Conservation (phyloP, 1,140 invertebrate genomes). For the Lasioglossum baleicum region DNA sequence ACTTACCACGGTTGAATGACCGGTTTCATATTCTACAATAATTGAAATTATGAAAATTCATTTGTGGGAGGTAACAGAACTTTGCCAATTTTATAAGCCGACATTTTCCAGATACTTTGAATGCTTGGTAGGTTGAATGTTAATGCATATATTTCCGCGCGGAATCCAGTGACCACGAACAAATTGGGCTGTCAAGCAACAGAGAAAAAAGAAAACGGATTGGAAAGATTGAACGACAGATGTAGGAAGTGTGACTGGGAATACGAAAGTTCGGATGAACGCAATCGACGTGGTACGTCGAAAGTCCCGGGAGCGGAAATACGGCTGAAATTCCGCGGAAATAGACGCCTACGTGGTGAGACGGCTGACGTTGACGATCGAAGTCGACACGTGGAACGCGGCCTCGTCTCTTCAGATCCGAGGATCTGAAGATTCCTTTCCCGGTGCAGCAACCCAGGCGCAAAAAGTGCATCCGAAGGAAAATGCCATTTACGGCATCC, state of each 20-base stretch:
- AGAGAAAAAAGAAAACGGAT: neutral
- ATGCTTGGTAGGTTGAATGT: too few relatives aligned
- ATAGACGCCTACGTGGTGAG: slow-evolving; percentile 5
- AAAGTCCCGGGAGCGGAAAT: slow-evolving; percentile 9
- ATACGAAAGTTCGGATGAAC: slow-evolving; percentile 13
- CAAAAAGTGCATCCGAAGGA: neutral
- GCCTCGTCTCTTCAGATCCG: too few relatives aligned
- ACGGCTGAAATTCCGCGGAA: slow-evolving; percentile 19
- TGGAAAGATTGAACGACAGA: neutral
- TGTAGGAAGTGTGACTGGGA: slow-evolving; percentile 8
- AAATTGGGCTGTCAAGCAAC: slow-evolving; percentile 5
- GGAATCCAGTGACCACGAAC: neutral
- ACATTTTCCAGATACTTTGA: too few relatives aligned
- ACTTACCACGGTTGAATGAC: too few relatives aligned
- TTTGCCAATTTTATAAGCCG: too few relatives aligned
- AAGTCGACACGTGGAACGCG: neutral
- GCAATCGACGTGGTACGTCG: slow-evolving; percentile 5
- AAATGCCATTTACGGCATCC: slow-evolving; percentile 4
- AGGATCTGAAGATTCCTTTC: neutral
- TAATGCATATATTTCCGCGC: neutral
- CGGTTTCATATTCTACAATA: too few relatives aligned
- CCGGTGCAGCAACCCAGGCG: neutral
- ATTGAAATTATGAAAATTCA: too few relatives aligned
- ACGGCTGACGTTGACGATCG: slow-evolving; percentile 13
- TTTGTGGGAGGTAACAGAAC: too few relatives aligned